Conservation (phyloP, 2,888 invertebrate genomes). For the Lepidonotus clava region DNA sequence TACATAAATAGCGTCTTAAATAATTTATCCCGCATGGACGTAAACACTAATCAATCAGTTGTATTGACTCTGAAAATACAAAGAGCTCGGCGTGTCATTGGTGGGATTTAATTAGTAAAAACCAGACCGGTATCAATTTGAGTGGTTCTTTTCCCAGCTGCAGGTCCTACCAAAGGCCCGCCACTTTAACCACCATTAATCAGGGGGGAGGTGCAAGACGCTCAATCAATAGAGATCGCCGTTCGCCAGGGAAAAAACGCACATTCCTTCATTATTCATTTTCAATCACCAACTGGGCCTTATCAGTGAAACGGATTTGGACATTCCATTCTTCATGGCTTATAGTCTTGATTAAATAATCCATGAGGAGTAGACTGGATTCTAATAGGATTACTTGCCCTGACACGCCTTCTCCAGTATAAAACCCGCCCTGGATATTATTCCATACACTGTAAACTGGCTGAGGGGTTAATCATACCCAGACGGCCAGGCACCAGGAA, state of each 20-base stretch:
- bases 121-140: not conserved
- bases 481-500: too few relatives aligned
- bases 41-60: too few relatives aligned
- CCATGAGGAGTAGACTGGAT: not conserved
- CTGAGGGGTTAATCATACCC: too few relatives aligned
- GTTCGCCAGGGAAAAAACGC: not conserved
- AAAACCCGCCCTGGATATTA: too few relatives aligned
- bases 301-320: slow-evolving; percentile 9
- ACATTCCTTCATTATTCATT: slow-evolving; percentile 29
- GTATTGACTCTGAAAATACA: too few relatives aligned
- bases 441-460: too few relatives aligned
- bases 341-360: slow-evolving; percentile 41
- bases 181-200: slow-evolving; percentile 13
- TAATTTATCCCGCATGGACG: too few relatives aligned
- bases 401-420: not conserved
- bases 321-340: slow-evolving; percentile 28
- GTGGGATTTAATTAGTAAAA: not conserved
- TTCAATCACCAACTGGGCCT: slow-evolving; percentile 12
- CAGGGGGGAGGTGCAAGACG: not conserved
- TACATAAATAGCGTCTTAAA: too few relatives aligned
- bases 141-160: not conserved
- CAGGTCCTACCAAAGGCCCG: not conserved
- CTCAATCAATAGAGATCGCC: slow-evolving; percentile 19
- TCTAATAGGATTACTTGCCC: slow-evolving; percentile 9
- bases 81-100: too few relatives aligned